Conservation (phyloP, 2,888 invertebrate species). For the Heterodera filipjevi region DNA sequence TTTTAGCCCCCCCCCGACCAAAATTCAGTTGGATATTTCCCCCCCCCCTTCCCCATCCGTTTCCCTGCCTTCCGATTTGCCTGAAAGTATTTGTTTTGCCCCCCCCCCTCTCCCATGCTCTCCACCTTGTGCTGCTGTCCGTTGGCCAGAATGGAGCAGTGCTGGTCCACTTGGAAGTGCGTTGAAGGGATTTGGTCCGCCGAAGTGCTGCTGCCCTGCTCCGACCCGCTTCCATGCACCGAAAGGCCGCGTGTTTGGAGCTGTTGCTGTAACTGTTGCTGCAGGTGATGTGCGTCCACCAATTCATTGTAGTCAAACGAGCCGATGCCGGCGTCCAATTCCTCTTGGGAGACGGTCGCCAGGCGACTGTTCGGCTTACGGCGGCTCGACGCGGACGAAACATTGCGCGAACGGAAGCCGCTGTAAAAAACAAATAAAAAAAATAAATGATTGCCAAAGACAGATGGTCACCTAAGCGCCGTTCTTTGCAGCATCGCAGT, state of each 20-base stretch:
- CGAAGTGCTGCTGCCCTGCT: constrained; percentile 51
- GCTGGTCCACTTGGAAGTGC: constrained; percentile 66
- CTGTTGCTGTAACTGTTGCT: constrained; percentile 24
- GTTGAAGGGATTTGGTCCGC: constrained; percentile 65
- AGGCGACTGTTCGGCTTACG: constrained; percentile 37
- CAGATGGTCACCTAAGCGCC: constrained; percentile 6
- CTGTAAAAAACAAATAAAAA: background rate
- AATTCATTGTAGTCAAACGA: constrained; percentile 62
- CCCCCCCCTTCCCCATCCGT: too few species aligned
- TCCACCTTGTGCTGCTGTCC: constrained; percentile 64
- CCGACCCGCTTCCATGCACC: constrained; percentile 25
- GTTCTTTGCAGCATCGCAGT: constrained; percentile 46
- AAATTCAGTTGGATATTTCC: too few species aligned
- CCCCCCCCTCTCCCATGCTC: too few species aligned
- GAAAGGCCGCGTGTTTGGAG: constrained; percentile 6
- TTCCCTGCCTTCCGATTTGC: background rate
- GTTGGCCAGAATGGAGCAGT: constrained; percentile 66
- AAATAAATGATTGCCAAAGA: constrained; percentile 16
- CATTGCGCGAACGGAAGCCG: constrained; percentile 49
- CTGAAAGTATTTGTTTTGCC: too few species aligned
- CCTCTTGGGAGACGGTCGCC: constrained; percentile 48
- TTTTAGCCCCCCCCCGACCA: background rate
- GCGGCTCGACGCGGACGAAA: constrained; percentile 35
- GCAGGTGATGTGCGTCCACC: constrained; percentile 41
- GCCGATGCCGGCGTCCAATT: constrained; percentile 62